These are phyloP conservation scores for Fragum fragum DNA, from an alignment of 2,888 invertebrate species.

Conservation along the genomic window DNA sequence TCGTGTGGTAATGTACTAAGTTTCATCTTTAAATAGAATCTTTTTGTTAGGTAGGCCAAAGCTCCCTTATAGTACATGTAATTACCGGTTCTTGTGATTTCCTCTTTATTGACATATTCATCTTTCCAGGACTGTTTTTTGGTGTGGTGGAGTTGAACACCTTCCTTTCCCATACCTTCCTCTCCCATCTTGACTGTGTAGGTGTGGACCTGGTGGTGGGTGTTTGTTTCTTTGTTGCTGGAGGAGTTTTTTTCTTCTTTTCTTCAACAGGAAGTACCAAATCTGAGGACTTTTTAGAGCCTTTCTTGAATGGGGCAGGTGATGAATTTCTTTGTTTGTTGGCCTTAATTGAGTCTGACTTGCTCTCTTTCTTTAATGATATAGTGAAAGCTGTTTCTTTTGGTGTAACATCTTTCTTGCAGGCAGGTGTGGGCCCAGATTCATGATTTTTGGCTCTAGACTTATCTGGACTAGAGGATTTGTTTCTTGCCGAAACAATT, in stretches of 20 bases:
- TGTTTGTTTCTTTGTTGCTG: background rate
- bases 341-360: background rate
- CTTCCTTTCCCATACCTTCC: constrained; percentile 52
- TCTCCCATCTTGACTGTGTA: constrained; percentile 42
- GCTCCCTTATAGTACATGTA: too few relatives aligned
- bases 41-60: too few relatives aligned
- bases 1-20: too few relatives aligned
- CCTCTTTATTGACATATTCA: constrained; percentile 40
- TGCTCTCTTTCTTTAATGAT: background rate
- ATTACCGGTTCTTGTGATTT: constrained; percentile 24
- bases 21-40: too few relatives aligned
- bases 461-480: background rate
- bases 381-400: background rate
- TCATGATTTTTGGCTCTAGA: background rate
- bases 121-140: background rate
- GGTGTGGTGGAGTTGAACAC: constrained; percentile 23
- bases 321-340: background rate
- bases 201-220: constrained; percentile 17
- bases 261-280: background rate
- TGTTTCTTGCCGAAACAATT: background rate
- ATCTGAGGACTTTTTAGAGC: background rate
- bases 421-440: background rate
- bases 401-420: background rate
- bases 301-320: background rate
- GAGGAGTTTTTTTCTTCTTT: background rate